A percentile compares a stretch with the other conserved stretches of the same genome.
Evolutionary conservation across 2,888 invertebrate genomes (phyloP).

Genomic region (Xestia ashworthii): DNA sequence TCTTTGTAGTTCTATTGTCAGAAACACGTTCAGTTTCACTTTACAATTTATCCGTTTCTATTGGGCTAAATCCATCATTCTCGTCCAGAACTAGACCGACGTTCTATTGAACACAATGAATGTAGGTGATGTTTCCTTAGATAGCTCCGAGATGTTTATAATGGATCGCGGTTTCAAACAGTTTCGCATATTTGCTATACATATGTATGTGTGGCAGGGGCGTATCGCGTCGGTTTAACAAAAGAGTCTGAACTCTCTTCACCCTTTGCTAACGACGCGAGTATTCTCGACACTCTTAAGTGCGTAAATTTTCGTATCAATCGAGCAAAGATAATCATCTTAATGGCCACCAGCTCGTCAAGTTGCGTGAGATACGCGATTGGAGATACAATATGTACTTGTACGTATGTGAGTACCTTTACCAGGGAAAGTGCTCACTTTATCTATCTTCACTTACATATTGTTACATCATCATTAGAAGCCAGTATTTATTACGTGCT

Average conservation of each 20-base stretch:
- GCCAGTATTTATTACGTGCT: slow-evolving; percentile 40
- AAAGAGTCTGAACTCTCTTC: slow-evolving; percentile 52
- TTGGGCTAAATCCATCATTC: slow-evolving; percentile 50
- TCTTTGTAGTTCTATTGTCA: slow-evolving; percentile 19
- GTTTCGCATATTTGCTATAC: slow-evolving; percentile 21
- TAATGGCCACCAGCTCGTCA: slow-evolving; percentile 46
- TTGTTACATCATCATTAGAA: slow-evolving; percentile 50
- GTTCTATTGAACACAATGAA: slow-evolving; percentile 43
- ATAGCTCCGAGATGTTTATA: slow-evolving; percentile 48
- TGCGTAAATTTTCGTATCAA: slow-evolving; percentile 48
- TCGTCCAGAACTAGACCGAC: slow-evolving; percentile 46
- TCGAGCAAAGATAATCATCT: slow-evolving; percentile 51
- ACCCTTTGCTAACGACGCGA: slow-evolving; percentile 49
- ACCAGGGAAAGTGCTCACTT: slow-evolving; percentile 49
- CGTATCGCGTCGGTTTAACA: slow-evolving; percentile 32
- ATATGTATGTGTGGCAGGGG: slow-evolving; percentile 6
- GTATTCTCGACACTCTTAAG: slow-evolving; percentile 34
- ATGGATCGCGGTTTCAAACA: slow-evolving; percentile 34
- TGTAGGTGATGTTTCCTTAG: slow-evolving; percentile 56
- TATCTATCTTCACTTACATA: slow-evolving; percentile 46
- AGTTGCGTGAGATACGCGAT: slow-evolving; percentile 58
- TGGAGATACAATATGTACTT: slow-evolving; percentile 11
- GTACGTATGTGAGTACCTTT: slow-evolving; percentile 27
- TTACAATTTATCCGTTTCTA: slow-evolving; percentile 44
- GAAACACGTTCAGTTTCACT: slow-evolving; percentile 24